Percentiles rank a stretch among this genome's conserved stretches.
These are phyloP conservation scores for Chrysopa pallens DNA, from an alignment of 1,140 invertebrate genomes.

Conservation along the genomic window DNA sequence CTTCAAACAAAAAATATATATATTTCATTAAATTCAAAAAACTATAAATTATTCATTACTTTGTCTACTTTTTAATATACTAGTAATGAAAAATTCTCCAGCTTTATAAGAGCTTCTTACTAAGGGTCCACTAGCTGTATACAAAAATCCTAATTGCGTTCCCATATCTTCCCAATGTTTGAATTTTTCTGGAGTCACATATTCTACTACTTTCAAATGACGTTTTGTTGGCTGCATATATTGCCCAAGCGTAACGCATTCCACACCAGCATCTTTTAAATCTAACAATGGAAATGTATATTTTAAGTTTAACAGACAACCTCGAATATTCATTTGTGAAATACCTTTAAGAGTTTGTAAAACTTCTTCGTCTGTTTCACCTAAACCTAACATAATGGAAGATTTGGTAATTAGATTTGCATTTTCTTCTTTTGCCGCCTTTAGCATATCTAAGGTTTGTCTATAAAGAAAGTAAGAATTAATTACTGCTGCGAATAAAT, in stretches of 20 bases:
- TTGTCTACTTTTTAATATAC: constrained; percentile 44
- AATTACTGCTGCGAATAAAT: constrained; percentile 1
- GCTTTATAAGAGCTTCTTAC: constrained; percentile 96
- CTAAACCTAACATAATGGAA: constrained; percentile 95
- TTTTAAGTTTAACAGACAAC: not conserved
- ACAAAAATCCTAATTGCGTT: constrained; percentile 79
- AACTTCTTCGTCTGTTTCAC: constrained; percentile 85
- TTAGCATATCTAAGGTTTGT: constrained; percentile 72
- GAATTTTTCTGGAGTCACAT: constrained; percentile 92
- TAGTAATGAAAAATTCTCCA: constrained; percentile 79
- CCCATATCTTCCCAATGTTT: constrained; percentile 79
- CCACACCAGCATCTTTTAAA: constrained; percentile 60
- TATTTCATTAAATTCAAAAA: too few species aligned
- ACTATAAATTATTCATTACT: not conserved
- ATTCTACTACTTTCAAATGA: constrained; percentile 92
- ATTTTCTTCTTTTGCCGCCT: constrained; percentile 63
- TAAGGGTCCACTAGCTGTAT: constrained; percentile 93
- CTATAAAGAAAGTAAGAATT: constrained; percentile 20
- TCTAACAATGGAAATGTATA: constrained; percentile 29
- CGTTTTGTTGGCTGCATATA: constrained; percentile 99
- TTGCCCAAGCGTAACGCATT: constrained; percentile 93
- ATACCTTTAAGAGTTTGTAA: constrained; percentile 64
- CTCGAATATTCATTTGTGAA: not conserved
- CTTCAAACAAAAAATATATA: too few species aligned
- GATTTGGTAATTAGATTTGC: constrained; percentile 86